Evolutionary conservation across 2,113 vertebrate species (phyloP).

Genomic region (Mus pahari): DNA sequence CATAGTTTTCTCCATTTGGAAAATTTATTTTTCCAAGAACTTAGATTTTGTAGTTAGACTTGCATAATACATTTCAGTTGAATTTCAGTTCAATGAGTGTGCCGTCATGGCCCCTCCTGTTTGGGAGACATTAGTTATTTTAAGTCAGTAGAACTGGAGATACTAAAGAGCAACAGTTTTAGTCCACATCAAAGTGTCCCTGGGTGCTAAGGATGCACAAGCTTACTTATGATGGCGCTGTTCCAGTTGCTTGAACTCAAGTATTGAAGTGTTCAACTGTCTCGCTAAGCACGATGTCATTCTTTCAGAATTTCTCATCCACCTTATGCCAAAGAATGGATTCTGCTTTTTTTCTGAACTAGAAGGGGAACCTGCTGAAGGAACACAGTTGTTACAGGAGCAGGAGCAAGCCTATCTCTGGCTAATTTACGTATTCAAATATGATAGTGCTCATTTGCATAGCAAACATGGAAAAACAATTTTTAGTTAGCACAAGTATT

Average conservation of each 20-base stretch:
- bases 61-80: conserved; percentile 60
- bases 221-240: background rate
- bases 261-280: background rate
- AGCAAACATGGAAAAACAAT: conserved; percentile 18
- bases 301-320: background rate
- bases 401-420: background rate
- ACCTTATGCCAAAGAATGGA: background rate
- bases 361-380: background rate
- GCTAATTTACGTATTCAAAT: conserved; percentile 5
- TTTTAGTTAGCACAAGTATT: conserved; percentile 2
- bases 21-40: conserved; percentile 59
- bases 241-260: conserved; percentile 26
- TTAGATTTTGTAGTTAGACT: conserved; percentile 64
- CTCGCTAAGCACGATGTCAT: background rate
- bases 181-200: background rate
- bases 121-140: conserved; percentile 38
- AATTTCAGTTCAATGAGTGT: conserved; percentile 68
- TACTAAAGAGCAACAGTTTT: conserved; percentile 1
- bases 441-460: conserved; percentile 4
- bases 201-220: background rate
- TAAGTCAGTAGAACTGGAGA: background rate
- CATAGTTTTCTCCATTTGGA: conserved; percentile 70
- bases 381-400: background rate
- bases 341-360: background rate
- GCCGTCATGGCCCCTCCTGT: background rate